Percentiles rank a stretch among this genome's conserved stretches.
Evolutionary conservation across 2,888 invertebrate genomes (phyloP).

Genomic region (Cheilosia urbana): DNA sequence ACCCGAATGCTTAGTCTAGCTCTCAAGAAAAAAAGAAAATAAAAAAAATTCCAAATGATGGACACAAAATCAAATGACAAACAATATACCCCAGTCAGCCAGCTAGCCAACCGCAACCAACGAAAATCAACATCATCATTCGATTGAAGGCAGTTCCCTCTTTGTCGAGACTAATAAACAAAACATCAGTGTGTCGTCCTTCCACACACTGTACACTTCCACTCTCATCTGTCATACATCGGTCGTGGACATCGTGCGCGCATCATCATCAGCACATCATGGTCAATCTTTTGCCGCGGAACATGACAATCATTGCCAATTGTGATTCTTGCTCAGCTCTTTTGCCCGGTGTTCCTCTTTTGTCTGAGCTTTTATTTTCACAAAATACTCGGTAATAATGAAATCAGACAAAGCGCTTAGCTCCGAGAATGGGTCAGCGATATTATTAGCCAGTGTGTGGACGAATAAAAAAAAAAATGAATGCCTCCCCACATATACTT

Average conservation of each 20-base stretch:
- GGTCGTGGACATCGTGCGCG: slow-evolving; percentile 66
- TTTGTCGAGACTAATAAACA: slow-evolving; percentile 33
- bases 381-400: slow-evolving; percentile 49
- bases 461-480: slow-evolving; percentile 2
- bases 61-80: slow-evolving; percentile 60
- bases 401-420: slow-evolving; percentile 67
- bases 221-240: slow-evolving; percentile 58
- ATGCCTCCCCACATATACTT: background rate
- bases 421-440: slow-evolving; percentile 64
- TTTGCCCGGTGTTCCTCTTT: slow-evolving; percentile 49
- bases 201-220: slow-evolving; percentile 38
- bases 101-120: slow-evolving; percentile 29
- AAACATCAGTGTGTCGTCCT: slow-evolving; percentile 57
- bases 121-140: slow-evolving; percentile 74
- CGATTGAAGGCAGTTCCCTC: slow-evolving; percentile 59
- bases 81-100: slow-evolving; percentile 41
- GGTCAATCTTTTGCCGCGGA: slow-evolving; percentile 53
- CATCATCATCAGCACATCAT: slow-evolving; percentile 64
- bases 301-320: slow-evolving; percentile 71
- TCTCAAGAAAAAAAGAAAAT: slow-evolving; percentile 26
- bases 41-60: slow-evolving; percentile 5
- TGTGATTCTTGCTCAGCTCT: slow-evolving; percentile 54
- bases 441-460: slow-evolving; percentile 64
- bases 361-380: slow-evolving; percentile 69
- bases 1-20: slow-evolving; percentile 51